Percentiles rank a stretch among this genome's conserved stretches.
These are phyloP conservation scores for Tetraodon nigroviridis DNA, from an alignment of 2,113 vertebrate species.

Conservation along the genomic window DNA sequence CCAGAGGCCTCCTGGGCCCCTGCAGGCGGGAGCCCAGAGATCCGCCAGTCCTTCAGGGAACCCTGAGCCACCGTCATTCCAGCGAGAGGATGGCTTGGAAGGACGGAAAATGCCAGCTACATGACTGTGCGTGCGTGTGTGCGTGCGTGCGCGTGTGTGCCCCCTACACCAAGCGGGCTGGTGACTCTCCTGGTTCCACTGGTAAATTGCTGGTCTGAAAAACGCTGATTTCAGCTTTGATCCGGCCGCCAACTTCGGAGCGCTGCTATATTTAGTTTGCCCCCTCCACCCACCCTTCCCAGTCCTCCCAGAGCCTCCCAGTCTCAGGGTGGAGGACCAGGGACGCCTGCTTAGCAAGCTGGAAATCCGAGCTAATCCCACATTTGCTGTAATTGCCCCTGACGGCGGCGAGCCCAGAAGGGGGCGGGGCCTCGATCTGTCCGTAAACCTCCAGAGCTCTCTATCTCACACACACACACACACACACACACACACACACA, in stretches of 20 bases:
- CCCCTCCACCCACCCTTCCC: not conserved
- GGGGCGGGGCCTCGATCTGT: constrained; percentile 60
- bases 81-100: constrained; percentile 55
- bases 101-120: constrained; percentile 46
- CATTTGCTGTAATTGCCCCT: constrained; percentile 59
- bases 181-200: constrained; percentile 36
- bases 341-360: constrained; percentile 26
- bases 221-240: constrained; percentile 56
- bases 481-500: too few relatives aligned
- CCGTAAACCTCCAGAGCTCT: too few relatives aligned
- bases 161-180: constrained; percentile 39
- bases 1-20: too few relatives aligned
- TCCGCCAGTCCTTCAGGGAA: too few relatives aligned
- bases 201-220: too few relatives aligned
- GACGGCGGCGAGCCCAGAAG: constrained; percentile 43
- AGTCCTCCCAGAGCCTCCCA: not conserved
- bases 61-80: constrained; percentile 63
- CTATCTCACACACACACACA: too few relatives aligned
- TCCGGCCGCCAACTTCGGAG: constrained; percentile 51
- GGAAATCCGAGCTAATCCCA: constrained; percentile 51
- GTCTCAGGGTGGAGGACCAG: not conserved
- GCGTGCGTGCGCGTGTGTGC: not conserved
- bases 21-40: too few relatives aligned
- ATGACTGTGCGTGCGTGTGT: constrained; percentile 10
- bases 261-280: constrained; percentile 54